A percentile compares a stretch with the other conserved stretches of the same genome.
phyloP scores from a whole-genome alignment of 2,888 invertebrate genomes.

The Resseliella maxima region DNA sequence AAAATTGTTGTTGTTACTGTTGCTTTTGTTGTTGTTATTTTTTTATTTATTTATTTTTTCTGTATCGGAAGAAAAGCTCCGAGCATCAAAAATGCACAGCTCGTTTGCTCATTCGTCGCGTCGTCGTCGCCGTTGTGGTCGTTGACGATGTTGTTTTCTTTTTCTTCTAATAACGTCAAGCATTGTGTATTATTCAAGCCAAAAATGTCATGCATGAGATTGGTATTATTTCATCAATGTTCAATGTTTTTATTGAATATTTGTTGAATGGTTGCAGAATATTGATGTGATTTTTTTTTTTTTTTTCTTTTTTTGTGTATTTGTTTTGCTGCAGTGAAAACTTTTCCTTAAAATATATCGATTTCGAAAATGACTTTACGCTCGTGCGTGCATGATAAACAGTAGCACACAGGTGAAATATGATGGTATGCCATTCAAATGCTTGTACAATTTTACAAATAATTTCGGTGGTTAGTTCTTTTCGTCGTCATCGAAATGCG shows the following conservation, averaged over 20 bases:
- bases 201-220: background rate
- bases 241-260: slow-evolving; percentile 46
- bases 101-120: background rate
- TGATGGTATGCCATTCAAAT: background rate
- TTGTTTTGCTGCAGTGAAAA: background rate
- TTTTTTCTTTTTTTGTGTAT: too few species aligned
- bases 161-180: too few species aligned
- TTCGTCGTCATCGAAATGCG: background rate
- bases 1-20: too few species aligned
- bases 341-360: background rate
- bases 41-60: too few species aligned
- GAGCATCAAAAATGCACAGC: background rate
- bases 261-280: slow-evolving; percentile 20
- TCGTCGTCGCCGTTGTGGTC: too few species aligned
- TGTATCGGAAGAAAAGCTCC: too few species aligned
- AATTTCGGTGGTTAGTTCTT: background rate
- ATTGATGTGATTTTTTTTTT: slow-evolving; percentile 19
- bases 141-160: background rate
- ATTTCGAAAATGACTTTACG: background rate
- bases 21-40: too few species aligned
- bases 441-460: background rate
- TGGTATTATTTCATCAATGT: slow-evolving; percentile 6
- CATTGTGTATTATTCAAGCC: background rate
- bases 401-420: background rate
- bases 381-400: slow-evolving; percentile 8